A percentile compares a stretch with the other conserved stretches of the same genome.
These are phyloP conservation scores for Hemithea aestivaria DNA, from an alignment of 2,888 invertebrate species.

Conservation along the genomic window DNA sequence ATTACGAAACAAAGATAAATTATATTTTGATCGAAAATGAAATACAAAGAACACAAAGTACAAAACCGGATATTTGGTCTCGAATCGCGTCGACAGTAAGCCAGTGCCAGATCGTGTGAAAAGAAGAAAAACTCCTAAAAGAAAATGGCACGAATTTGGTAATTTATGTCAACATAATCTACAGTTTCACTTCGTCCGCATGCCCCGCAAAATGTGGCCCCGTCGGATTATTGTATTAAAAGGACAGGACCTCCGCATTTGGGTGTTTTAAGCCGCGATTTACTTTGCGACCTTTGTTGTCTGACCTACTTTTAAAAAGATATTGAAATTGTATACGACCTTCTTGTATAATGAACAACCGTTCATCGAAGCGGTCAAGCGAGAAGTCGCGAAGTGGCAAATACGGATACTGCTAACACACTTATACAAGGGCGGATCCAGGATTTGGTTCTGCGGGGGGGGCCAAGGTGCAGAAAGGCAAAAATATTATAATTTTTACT, in stretches of 20 bases:
- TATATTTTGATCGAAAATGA: too few relatives aligned
- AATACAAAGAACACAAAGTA: slow-evolving; percentile 3
- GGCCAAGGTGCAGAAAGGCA: too few relatives aligned
- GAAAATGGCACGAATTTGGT: slow-evolving; percentile 37
- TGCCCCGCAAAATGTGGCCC: slow-evolving; percentile 37
- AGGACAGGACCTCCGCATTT: slow-evolving; percentile 37
- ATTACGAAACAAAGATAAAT: too few relatives aligned
- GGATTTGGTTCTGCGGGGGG: too few relatives aligned
- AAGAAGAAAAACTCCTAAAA: slow-evolving; percentile 31
- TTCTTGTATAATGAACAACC: slow-evolving; percentile 8
- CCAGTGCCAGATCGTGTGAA: slow-evolving; percentile 19
- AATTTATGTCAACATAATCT: slow-evolving; percentile 50
- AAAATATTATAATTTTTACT: too few relatives aligned
- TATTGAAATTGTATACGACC: slow-evolving; percentile 13
- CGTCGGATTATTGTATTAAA: slow-evolving; percentile 34
- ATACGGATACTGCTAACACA: not conserved
- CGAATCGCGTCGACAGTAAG: slow-evolving; percentile 26
- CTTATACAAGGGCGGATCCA: too few relatives aligned
- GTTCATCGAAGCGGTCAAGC: slow-evolving; percentile 12
- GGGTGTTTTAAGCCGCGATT: slow-evolving; percentile 42
- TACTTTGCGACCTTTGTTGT: slow-evolving; percentile 38
- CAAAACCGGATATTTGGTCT: slow-evolving; percentile 23
- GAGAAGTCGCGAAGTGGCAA: slow-evolving; percentile 4
- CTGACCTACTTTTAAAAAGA: slow-evolving; percentile 42
- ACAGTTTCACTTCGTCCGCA: slow-evolving; percentile 39